Evolutionary conservation across 2,888 invertebrate genomes (phyloP).

Genomic region (Lysandra bellargus): DNA sequence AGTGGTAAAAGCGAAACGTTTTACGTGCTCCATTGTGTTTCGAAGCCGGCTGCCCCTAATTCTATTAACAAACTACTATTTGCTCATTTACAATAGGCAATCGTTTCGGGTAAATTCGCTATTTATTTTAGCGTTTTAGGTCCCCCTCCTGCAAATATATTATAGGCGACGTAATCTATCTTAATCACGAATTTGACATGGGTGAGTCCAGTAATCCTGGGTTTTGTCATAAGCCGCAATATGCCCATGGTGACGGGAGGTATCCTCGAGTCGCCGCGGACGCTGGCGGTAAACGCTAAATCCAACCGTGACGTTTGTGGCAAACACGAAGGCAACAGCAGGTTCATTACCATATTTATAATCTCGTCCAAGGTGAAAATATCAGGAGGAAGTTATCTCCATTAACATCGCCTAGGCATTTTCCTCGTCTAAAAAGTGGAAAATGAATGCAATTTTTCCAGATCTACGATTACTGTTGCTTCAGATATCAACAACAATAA

Average conservation of each 20-base stretch:
- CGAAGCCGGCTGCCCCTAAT: conserved; percentile 58
- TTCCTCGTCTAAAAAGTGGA: conserved; percentile 5
- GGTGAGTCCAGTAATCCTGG: conserved; percentile 68
- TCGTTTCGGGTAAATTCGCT: conserved; percentile 50
- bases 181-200: conserved; percentile 23
- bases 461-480: background rate
- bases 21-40: conserved; percentile 65
- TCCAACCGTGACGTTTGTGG: conserved; percentile 66
- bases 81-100: conserved; percentile 55
- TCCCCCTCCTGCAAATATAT: background rate
- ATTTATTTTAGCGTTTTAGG: conserved; percentile 22
- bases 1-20: conserved; percentile 65
- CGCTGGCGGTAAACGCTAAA: conserved; percentile 59
- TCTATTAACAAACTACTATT: conserved; percentile 62
- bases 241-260: conserved; percentile 71
- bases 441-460: background rate
- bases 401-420: background rate
- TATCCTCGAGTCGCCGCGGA: conserved; percentile 55
- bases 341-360: conserved; percentile 31
- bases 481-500: background rate
- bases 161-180: background rate
- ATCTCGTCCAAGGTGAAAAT: conserved; percentile 27
- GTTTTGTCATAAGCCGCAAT: conserved; percentile 71
- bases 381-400: background rate
- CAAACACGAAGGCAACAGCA: conserved; percentile 39